Evolutionary conservation across 2,888 invertebrate species (phyloP).

Genomic region (Eilema griseolum): DNA sequence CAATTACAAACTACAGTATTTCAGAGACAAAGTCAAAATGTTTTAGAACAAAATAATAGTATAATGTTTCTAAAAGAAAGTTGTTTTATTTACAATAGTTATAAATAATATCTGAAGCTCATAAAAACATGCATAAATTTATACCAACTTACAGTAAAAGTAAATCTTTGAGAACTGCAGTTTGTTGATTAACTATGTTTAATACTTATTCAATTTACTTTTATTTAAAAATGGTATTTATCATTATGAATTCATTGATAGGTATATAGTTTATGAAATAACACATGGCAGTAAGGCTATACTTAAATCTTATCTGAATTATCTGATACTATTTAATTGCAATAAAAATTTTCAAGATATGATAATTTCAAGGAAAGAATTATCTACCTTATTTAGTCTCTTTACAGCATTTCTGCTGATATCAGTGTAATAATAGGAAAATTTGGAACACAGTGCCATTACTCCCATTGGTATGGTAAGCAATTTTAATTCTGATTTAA

Average conservation of each 20-base stretch:
- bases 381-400: not conserved
- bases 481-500: not conserved
- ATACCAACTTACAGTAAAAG: not conserved
- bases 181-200: not conserved
- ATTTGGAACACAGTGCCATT: not conserved
- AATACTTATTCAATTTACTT: not conserved
- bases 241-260: not conserved
- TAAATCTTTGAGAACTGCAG: not conserved
- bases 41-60: too few relatives aligned
- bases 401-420: not conserved
- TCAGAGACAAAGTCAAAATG: too few relatives aligned
- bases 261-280: not conserved
- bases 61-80: too few relatives aligned
- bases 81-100: not conserved
- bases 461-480: not conserved
- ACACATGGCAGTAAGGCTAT: not conserved
- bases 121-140: not conserved
- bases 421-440: not conserved
- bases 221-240: not conserved
- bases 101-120: not conserved
- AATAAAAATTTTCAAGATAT: not conserved
- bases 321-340: constrained; percentile 6
- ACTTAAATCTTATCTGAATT: not conserved
- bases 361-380: constrained; percentile 2
- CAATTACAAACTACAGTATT: too few relatives aligned